Evolutionary conservation across 2,113 vertebrate species (phyloP), one percentile per base, ranked within the genome.

Genomic region (Urocolius indicus): DNA sequence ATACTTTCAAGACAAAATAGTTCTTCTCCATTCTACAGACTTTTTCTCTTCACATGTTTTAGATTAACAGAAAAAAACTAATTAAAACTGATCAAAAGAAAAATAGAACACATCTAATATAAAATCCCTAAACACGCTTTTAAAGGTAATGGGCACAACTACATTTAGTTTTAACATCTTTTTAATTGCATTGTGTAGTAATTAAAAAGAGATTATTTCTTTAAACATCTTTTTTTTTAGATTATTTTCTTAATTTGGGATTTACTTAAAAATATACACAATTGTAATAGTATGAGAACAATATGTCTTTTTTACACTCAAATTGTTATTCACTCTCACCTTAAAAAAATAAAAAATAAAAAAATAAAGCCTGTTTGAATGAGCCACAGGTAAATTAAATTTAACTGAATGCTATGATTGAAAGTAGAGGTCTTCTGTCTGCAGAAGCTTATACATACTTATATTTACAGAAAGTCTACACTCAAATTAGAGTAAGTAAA

Each of bases 31-130:
- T 55, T 83, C 72, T 65, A 26, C 57, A n/a, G 62, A 18, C 49
- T 49, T 63, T 55, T 65, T 34, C 83, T 58, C 68, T 80, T 83
- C 72, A 43, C 45, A 26, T 90, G 68, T 76, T 94, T 84, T 74
- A 74, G 72, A 80, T 93, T 86, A 86, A 41, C 38, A 68, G 90
- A 87, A 51, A 92, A 51, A 92, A 84, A 55, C 57, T 55, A 46
- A 72, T 71, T 48, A 67, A 88, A 93, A 26, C 54, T 82, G 79
- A 87, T 83, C n/a, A 82, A 68, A 88, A 74, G 20, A 29, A 90
- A 87, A 77, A 52, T 8, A 89, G 57, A 90, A 22, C 49, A 82
- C 32, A 85, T 68, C 14, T 55, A 63, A 16, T 85, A 49, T 36
- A 79, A 93, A 76, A 85, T 49, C 82, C 32, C n/a, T 1, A 57